Evolutionary conservation across 1,140 invertebrate species (phyloP).

Genomic region (Zaprionus davidi): DNA sequence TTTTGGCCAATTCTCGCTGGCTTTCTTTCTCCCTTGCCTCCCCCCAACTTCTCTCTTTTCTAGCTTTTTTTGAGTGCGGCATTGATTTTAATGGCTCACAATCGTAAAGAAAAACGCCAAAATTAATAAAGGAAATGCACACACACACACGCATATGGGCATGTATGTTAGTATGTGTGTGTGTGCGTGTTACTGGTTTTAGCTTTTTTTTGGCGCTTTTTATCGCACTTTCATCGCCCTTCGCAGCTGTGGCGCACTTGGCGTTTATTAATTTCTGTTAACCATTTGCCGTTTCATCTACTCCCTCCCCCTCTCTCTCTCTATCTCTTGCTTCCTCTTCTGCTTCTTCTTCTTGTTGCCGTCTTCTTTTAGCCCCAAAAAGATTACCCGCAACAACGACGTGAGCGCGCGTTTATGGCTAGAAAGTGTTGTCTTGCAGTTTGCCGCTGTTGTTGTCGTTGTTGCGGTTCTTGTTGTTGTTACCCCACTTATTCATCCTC

Average conservation of each 20-base stretch:
- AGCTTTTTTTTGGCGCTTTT: constrained; percentile 26
- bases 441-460: constrained; percentile 8
- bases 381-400: constrained; percentile 41
- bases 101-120: constrained; percentile 57
- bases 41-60: background rate
- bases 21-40: constrained; percentile 20
- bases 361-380: constrained; percentile 36
- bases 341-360: constrained; percentile 5
- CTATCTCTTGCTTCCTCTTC: too few species aligned
- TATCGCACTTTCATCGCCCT: constrained; percentile 76
- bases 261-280: constrained; percentile 74
- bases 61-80: constrained; percentile 19
- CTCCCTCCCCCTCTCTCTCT: background rate
- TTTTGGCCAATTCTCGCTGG: constrained; percentile 43
- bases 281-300: constrained; percentile 35
- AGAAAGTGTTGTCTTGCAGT: constrained; percentile 64
- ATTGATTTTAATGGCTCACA: constrained; percentile 76
- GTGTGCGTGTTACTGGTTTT: constrained; percentile 23
- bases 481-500: background rate
- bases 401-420: constrained; percentile 68
- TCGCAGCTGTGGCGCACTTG: constrained; percentile 56
- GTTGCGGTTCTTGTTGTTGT: constrained; percentile 5
- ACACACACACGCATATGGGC: constrained; percentile 1
- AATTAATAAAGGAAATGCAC: constrained; percentile 67
- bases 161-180: constrained; percentile 9